Percentiles rank a stretch among this genome's conserved stretches.
Evolutionary conservation across 2,797 vertebrate species (phyloP).

Genomic region (Arrhamphus sclerolepis): DNA sequence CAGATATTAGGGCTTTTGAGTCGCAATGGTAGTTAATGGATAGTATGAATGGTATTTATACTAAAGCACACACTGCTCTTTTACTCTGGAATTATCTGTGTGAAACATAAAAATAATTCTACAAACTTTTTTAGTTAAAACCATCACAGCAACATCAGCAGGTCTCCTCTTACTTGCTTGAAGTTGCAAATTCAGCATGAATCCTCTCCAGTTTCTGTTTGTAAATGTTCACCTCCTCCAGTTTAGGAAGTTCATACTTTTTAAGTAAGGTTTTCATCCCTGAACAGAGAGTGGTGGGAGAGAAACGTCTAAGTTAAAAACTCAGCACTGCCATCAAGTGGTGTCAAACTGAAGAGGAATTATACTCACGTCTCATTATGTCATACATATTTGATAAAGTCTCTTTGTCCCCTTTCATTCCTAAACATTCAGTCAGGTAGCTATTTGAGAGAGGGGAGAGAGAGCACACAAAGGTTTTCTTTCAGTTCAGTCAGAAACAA

Average conservation of each 20-base stretch:
- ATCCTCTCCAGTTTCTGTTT: conserved; percentile 94
- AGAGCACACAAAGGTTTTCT: accelerated
- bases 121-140: no score
- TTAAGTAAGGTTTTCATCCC: conserved; percentile 91
- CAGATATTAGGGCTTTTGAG: no score
- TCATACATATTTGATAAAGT: conserved; percentile 86
- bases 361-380: conserved; percentile 92
- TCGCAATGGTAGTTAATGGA: no score
- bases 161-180: conserved; percentile 81
- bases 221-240: conserved; percentile 84
- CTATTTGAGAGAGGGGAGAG: conserved; percentile 71
- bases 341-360: conserved; percentile 18
- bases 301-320: neutral
- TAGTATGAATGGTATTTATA: neutral
- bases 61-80: neutral
- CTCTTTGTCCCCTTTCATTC: conserved; percentile 85
- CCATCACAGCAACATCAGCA: no score
- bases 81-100: no score
- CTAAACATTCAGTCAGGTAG: conserved; percentile 91
- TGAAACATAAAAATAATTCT: no score
- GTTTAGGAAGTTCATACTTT: conserved; percentile 88
- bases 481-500: neutral
- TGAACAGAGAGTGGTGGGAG: conserved; percentile 45
- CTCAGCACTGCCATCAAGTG: conserved; percentile 58
- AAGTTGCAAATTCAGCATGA: conserved; percentile 84